Base-by-base conservation (phyloP, 2,113 vertebrate species). In the Gymnogyps californianus region DNA sequence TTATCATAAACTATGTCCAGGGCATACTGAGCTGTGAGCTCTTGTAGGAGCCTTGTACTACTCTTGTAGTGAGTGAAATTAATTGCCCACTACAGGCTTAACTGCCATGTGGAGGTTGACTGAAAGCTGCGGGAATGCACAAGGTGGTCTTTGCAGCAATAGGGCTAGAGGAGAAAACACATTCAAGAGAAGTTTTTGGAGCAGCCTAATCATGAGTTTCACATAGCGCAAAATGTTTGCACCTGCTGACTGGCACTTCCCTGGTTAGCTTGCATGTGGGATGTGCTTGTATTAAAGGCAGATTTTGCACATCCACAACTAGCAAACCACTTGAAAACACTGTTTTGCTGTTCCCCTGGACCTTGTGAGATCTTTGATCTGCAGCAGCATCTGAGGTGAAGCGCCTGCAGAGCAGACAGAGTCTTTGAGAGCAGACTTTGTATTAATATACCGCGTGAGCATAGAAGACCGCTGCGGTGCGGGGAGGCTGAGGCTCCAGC, bases 381-480 rank as follows among this genome's bases (percentile, higher is more conserved):
- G 3, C 42, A 32, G 44, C 38, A 78, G 29, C 20, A 36, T 8
- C 57, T 0, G 0, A 76, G 47, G 21, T 26, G 47, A 59, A 59
- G 22, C 0, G 0, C 7, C 9, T 0, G 0, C 38, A 47, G 69
- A 57, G 28, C 64, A 38, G n/a, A 81, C 0, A 0, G 3, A 1
- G 6, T 55, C 9, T 79, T 17, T 54, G 51, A 71, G 42, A 65
- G n/a, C 34, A 81, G 36, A 20, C 24, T 79, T 67, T 0, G 7
- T 10, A 8, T 40, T 34, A 42, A 7, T 1, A 2, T 8, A 17
- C 11, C 1, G 0, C 3, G 2, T 13, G 28, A 71, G 40, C 0
- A 0, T 2, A 8, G 25, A n/a, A 20, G 47, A 40, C 3, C 3
- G 5, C 51, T 15, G 31, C 0, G 0, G 20, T 5, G 13, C 1